phyloP scores from a whole-genome alignment of 2,888 invertebrate species.

The Lacanobia oleracea region DNA sequence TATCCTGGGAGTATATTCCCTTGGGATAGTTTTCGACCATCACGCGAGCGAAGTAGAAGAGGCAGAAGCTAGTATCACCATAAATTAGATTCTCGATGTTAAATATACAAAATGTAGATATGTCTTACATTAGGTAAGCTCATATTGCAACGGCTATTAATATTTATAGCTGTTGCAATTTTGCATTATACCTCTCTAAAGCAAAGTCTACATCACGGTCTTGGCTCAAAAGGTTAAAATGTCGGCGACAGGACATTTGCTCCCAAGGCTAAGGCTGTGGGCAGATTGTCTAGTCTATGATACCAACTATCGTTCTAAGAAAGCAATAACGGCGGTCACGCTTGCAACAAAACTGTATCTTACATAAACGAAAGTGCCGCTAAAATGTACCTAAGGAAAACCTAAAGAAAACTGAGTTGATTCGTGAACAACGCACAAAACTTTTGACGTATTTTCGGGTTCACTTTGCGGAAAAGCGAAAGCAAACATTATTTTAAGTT shows the following conservation, averaged over 20 bases:
- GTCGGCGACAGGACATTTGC: constrained; percentile 36
- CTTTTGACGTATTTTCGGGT: constrained; percentile 27
- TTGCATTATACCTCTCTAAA: constrained; percentile 19
- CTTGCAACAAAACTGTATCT: not conserved
- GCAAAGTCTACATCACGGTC: constrained; percentile 32
- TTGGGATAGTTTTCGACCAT: too few species aligned
- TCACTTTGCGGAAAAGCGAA: constrained; percentile 31
- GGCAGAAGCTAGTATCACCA: not conserved
- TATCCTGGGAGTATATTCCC: too few species aligned
- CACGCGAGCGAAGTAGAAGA: too few species aligned
- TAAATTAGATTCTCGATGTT: not conserved
- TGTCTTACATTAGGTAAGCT: not conserved
- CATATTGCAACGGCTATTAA: constrained; percentile 1
- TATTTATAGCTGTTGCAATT: constrained; percentile 13
- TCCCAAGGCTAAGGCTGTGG: constrained; percentile 44
- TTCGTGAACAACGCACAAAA: constrained; percentile 7
- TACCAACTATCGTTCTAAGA: constrained; percentile 5
- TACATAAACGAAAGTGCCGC: not conserved
- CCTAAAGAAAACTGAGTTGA: not conserved
- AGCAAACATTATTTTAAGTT: constrained; percentile 43
- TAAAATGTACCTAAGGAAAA: not conserved
- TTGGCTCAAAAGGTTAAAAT: constrained; percentile 43
- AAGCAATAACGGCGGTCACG: constrained; percentile 16
- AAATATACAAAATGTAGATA: not conserved
- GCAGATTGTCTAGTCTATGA: constrained; percentile 9